Base-by-base conservation (phyloP, 2,888 invertebrate species). In the Eledone cirrhosa region DNA sequence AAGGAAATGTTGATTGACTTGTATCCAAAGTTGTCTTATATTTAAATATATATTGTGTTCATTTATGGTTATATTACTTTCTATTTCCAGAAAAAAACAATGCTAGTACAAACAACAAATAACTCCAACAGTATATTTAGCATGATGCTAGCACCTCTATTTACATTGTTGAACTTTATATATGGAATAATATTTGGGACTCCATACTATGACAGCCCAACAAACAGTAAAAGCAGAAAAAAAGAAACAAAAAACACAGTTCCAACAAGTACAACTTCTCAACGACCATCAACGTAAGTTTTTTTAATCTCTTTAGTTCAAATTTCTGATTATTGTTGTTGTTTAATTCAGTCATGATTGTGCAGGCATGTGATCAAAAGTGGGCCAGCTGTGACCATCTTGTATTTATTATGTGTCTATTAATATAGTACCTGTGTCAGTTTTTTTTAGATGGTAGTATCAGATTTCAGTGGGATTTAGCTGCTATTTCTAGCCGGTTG, bases 81-180 rank as follows among this genome's bases (percentile, higher is more conserved):
- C 2, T 69, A 1, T 16, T 69, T 69, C 41, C 69, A 69, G 69
- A 19, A 29, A 69, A 69, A 69, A 41, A 14, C 31, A 33, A 31
- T n/a, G 2, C n/a, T 69, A 13, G 69, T 31, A 19, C 69, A 22
- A 22, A 69, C 27, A 14, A 31, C 67, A 29, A 41, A 33, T 27
- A 5, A 22, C 8, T 69, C 69, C 7, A 33, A 31, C 11, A 33
- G 93, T 65, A 88, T 94, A 19, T 89, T 95, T 83, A 93, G 94
- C 88, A 90, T 93, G 0, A 85, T 94, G 2, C 87, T 95, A 31
- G 90, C 93, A 7, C 93, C 94, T 0, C 91, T 95, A 8, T 87
- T 94, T 16, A 92, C 92, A 63, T 89, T 93, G 47, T 91, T 94
- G 87, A 92, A 91, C 80, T 93, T 92, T 83, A 81, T 94, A 48